Conservation (phyloP, 2,113 vertebrate species). For the human (Homo sapiens) region DNA sequence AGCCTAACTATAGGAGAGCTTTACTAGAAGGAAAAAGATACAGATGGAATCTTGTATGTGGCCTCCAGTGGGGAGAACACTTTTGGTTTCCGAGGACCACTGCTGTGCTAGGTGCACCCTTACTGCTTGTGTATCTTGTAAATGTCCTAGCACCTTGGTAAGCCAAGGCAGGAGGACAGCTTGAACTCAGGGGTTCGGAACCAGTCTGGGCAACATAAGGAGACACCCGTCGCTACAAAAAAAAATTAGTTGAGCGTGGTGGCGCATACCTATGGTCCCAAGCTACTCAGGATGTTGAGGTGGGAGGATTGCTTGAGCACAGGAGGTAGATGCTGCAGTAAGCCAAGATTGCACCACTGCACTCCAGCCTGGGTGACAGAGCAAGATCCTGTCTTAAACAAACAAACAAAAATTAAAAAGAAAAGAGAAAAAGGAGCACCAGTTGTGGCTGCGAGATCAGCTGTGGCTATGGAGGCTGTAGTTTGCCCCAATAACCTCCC, state of each 20-base stretch:
- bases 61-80: too few species aligned
- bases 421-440: neutral
- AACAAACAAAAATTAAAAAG: neutral
- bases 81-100: too few species aligned
- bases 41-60: too few species aligned
- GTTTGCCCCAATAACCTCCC: neutral
- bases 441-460: neutral
- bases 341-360: neutral
- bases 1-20: constrained; percentile 75
- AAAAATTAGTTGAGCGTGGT: neutral
- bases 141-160: neutral
- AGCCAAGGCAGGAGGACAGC: neutral
- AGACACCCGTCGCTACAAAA: neutral
- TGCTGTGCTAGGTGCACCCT: too few species aligned
- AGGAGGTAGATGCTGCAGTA: neutral
- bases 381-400: neutral
- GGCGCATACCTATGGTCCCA: neutral
- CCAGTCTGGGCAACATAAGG: neutral
- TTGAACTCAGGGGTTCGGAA: neutral
- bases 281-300: neutral
- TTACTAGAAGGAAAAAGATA: too few species aligned
- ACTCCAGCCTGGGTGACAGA: neutral
- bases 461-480: neutral
- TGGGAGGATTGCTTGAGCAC: neutral
- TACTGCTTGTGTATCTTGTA: too few species aligned